phyloP scores from a whole-genome alignment of 2,113 vertebrate species.

The Blennius ocellaris region DNA sequence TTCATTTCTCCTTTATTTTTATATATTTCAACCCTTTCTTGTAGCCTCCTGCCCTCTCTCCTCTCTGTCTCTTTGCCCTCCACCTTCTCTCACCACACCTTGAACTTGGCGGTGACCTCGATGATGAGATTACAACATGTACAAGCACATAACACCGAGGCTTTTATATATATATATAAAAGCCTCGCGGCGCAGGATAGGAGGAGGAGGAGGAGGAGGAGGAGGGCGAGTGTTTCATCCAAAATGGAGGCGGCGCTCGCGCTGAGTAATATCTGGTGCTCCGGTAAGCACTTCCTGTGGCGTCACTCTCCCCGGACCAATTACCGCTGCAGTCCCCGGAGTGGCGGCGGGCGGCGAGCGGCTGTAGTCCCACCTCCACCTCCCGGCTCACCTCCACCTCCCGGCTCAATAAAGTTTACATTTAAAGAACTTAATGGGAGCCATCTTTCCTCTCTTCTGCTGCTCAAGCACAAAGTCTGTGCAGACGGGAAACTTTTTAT shows the following conservation, averaged over 20 bases:
- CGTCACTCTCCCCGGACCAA: conserved; percentile 30
- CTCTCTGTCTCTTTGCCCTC: not conserved
- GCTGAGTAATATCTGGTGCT: conserved; percentile 72
- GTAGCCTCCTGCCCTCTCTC: not conserved
- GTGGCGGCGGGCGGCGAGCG: conserved; percentile 10
- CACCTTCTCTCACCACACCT: conserved; percentile 15
- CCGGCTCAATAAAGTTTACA: conserved; percentile 35
- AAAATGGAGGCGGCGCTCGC: conserved; percentile 24
- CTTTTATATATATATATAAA: too few relatives aligned
- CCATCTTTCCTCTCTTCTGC: not conserved
- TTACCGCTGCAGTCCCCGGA: conserved; percentile 47
- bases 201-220: not conserved
- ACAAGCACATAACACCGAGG: not conserved
- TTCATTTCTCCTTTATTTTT: not conserved
- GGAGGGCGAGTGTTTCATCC: not conserved
- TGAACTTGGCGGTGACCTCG: conserved; percentile 26
- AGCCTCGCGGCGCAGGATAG: conserved; percentile 1
- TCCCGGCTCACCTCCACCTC: not conserved
- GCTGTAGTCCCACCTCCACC: not conserved
- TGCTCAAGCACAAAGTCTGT: not conserved
- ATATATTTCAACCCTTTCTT: not conserved
- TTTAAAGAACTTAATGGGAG: conserved; percentile 39
- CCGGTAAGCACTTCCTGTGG: conserved; percentile 60
- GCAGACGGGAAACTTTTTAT: not conserved
- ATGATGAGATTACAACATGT: conserved; percentile 36